Conservation (phyloP, 2,113 vertebrate genomes). For the Capreolus pygargus region DNA sequence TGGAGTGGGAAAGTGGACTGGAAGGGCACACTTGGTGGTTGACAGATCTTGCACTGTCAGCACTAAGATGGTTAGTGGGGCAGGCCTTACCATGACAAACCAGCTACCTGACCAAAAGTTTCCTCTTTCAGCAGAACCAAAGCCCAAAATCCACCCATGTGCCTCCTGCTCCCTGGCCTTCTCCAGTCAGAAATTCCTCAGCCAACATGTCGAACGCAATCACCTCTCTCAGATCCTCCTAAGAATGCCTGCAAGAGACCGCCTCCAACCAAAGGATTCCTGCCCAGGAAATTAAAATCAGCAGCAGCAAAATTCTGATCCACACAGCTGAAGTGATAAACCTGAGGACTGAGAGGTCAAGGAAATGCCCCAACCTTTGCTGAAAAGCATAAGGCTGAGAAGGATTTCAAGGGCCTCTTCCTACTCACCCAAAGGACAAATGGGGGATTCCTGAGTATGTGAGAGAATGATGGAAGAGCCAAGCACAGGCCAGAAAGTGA, state of each 20-base stretch:
- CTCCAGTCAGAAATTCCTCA: constrained; percentile 57
- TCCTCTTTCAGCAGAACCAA: constrained; percentile 33
- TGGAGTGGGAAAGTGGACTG: not conserved
- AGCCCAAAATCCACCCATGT: constrained; percentile 36
- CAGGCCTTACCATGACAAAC: not conserved
- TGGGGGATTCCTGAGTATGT: not conserved
- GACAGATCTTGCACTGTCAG: not conserved
- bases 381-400: not conserved
- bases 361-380: not conserved
- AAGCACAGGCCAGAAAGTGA: not conserved
- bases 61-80: not conserved
- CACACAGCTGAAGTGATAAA: not conserved
- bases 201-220: not conserved
- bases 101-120: not conserved
- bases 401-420: not conserved
- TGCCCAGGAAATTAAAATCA: not conserved
- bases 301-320: not conserved
- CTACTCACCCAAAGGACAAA: not conserved
- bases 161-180: constrained; percentile 53
- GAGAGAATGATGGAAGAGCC: not conserved
- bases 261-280: not conserved
- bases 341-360: not conserved
- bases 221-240: constrained; percentile 9
- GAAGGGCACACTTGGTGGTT: not conserved
- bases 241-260: not conserved